Base-by-base conservation (phyloP, 2,888 invertebrate species). In the Caenorhabditis parvicauda region DNA sequence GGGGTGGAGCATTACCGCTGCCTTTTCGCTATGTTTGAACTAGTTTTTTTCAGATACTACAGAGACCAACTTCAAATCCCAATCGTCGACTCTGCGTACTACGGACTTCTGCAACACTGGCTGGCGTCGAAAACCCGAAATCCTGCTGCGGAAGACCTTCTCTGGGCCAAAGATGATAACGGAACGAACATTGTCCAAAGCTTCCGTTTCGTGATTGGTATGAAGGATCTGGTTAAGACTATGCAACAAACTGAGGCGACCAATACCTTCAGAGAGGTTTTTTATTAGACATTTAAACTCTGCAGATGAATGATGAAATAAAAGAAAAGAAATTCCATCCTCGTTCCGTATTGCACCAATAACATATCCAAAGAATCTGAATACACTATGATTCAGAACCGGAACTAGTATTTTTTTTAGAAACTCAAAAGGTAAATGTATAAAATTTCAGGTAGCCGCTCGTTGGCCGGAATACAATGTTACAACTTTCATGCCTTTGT, bases 191-290 rank as follows among this genome's bases (percentile, higher is more conserved):
- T 51, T 9, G 61, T 71, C 6, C 52, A 58, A 19, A 63, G 64
- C 22, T 71, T 69, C 55, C 60, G 67, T 54, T 67, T 81, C 52
- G 55, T 77, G n/a, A 67, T 80, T 29, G 80, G 80, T 38, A 67
- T 80, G 70, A 72, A 73, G 21, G 74, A 79, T 52, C 75, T 81
- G 46, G 67, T 72, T 21, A 66, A 68, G 4, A 77, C 79, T 19
- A 73, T 62, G 43, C 67, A 76, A 43, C 81, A 81, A 54, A 72
- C 73, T 24, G 79, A 73, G 27, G 75, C 81, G 17, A 81, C 79
- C 1, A 47, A 55, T 19, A 38, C 70, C 9, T 60, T 81, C 56
- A 57, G 81, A 50, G 72, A 75, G 21, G 62, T 74, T 22, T 17
- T 38, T 9, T 48, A 12, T 37, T 32, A 21, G 2, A n/a, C 48